Conservation (phyloP, 2,888 invertebrate genomes). For the Bursaphelenchus okinawaensis region DNA sequence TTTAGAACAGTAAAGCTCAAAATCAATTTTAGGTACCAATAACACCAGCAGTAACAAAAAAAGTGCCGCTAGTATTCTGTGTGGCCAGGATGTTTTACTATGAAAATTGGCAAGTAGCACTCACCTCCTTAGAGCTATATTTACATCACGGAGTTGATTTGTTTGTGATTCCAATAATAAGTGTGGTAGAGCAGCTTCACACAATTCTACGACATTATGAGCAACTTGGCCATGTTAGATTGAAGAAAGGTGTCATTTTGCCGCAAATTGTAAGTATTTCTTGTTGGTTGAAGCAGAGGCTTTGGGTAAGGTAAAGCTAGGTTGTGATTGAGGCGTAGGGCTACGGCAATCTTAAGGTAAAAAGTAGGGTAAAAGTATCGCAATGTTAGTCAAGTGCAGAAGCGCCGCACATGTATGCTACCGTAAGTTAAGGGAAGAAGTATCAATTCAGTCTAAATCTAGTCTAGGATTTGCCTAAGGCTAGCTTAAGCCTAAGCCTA, state of each 20-base stretch:
- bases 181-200: conserved; percentile 7
- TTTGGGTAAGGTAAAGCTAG: too few species aligned
- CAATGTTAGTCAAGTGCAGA: too few species aligned
- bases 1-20: too few species aligned
- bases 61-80: conserved; percentile 7
- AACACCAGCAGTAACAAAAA: background rate
- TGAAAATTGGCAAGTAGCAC: conserved; percentile 17
- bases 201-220: conserved; percentile 9
- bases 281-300: too few species aligned
- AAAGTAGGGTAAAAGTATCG: too few species aligned
- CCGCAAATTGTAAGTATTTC: conserved; percentile 3
- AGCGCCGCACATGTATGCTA: too few species aligned
- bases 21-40: conserved; percentile 1
- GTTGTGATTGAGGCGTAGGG: too few species aligned
- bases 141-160: conserved; percentile 14
- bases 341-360: too few species aligned
- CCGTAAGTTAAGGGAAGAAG: too few species aligned
- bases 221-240: conserved; percentile 5
- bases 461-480: too few species aligned
- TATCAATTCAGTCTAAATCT: too few species aligned
- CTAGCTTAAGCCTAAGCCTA: too few species aligned
- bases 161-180: conserved; percentile 13
- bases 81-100: conserved; percentile 15
- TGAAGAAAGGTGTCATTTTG: conserved; percentile 9
- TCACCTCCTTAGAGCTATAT: conserved; percentile 16